Base-by-base conservation (phyloP, 1,140 invertebrate genomes). In the Orchestia grillus region DNA sequence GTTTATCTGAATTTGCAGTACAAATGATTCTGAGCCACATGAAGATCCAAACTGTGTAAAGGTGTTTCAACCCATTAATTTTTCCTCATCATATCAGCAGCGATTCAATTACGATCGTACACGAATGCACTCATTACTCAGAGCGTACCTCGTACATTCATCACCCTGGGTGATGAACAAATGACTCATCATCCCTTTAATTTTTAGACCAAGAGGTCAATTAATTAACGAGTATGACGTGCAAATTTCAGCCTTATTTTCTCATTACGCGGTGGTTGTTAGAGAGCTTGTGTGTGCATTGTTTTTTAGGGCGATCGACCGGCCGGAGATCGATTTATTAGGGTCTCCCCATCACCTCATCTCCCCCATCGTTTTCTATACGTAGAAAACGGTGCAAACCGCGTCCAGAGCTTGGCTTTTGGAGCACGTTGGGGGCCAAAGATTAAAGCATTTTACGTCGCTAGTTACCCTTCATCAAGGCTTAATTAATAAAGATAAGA, bases 401-500 rank as follows among this genome's bases (percentile, higher is more conserved):
- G 6, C 19, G 47, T 53, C 36, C 62, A 1, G 62, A 28, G 11
- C 62, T 1, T 3, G 11, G 62, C 62, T 77, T 77, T 77, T 15
- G 62, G 62, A 15, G 62, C 62, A 77, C 41, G 41, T 42, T 42
- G 28, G 28, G 43, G 88, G 23, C 15, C 4, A 90, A 90, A 90
- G 88, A 41, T 44, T 42, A 44, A 44, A 42, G 88, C n/a, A 44
- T 90, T 90, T 90, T 90, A 90, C 6, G 36, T 90, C 88, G 88
- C 88, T 90, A 90, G 88, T 90, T 90, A 90, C 88, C 88, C 88
- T 90, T 90, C 88, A 90, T 90, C 88, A 90, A 90, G 88, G 88
- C 41, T 41, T 90, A 90, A 90, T 90, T 90, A 90, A 90, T 90
- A 90, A 42, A 90, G 88, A 90, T 90, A 90, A 90, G 88, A 90